Conservation (phyloP, 1,140 invertebrate species). For the Branchinecta lindahli region DNA sequence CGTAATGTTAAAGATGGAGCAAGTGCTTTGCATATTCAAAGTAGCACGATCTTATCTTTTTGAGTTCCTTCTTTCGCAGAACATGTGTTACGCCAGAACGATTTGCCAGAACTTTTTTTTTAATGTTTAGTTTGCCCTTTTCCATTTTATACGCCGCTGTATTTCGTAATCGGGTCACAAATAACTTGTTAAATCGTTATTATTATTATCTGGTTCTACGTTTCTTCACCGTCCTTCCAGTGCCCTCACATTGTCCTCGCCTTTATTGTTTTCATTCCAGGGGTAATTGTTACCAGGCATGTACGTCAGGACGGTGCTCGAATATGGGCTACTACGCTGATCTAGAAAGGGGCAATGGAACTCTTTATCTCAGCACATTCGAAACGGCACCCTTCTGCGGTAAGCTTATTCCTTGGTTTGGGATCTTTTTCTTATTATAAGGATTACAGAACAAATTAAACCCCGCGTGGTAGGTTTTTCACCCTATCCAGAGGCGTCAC, state of each 20-base stretch:
- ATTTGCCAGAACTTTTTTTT: no score
- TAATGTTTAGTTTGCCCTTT: no score
- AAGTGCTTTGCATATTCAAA: no score
- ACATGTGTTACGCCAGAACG: no score
- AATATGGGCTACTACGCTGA: constrained; percentile 2
- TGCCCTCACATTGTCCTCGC: background rate
- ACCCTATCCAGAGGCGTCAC: background rate
- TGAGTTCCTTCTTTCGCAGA: no score
- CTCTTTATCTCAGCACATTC: background rate
- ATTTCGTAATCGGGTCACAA: no score
- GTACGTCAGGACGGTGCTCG: background rate
- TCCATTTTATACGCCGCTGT: no score
- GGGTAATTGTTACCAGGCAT: background rate
- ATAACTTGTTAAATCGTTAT: no score
- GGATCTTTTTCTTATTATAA: background rate
- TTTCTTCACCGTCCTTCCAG: background rate
- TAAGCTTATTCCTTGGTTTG: background rate
- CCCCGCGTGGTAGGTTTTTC: background rate
- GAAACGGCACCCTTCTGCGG: background rate
- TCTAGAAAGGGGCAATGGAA: background rate
- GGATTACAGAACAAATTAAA: background rate
- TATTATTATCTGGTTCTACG: background rate
- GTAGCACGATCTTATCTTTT: no score
- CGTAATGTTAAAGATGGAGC: no score
- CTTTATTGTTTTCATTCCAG: background rate